Evolutionary conservation across 2,888 invertebrate genomes (phyloP).

Genomic region (Labia minor): DNA sequence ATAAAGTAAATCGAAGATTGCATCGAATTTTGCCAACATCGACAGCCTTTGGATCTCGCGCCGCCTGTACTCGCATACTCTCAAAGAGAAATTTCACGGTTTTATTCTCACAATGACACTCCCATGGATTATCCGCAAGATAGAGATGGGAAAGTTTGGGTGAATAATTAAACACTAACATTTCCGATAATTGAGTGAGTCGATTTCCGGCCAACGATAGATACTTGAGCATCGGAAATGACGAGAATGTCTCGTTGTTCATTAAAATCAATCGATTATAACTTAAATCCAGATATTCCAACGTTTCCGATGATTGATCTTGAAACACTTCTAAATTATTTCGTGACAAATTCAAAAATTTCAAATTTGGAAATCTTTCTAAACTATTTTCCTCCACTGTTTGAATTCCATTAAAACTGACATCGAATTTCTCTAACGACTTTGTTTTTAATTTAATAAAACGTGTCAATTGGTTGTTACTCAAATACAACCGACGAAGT

Average conservation of each 20-base stretch:
- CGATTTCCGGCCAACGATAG: slow-evolving; percentile 21
- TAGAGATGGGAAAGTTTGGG: neutral
- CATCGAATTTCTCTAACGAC: slow-evolving; percentile 16
- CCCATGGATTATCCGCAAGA: slow-evolving; percentile 23
- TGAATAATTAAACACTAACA: slow-evolving; percentile 17
- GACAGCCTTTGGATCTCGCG: neutral
- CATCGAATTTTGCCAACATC: neutral
- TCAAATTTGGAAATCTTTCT: slow-evolving; percentile 14
- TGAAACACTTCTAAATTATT: slow-evolving; percentile 20
- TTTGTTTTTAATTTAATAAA: neutral
- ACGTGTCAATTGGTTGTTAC: neutral
- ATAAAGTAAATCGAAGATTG: neutral
- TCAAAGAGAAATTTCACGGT: slow-evolving; percentile 19
- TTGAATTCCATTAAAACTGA: slow-evolving; percentile 19
- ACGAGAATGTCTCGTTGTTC: slow-evolving; percentile 20
- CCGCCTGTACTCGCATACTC: neutral
- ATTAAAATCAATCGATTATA: slow-evolving; percentile 14
- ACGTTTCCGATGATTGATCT: slow-evolving; percentile 18
- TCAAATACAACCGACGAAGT: neutral
- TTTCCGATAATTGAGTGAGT: slow-evolving; percentile 16
- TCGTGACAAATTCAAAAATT: slow-evolving; percentile 18
- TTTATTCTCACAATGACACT: slow-evolving; percentile 19
- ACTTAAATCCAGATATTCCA: slow-evolving; percentile 20
- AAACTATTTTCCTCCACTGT: slow-evolving; percentile 17
- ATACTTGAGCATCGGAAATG: slow-evolving; percentile 16